A percentile compares a stretch with the other conserved stretches of the same genome.
These are phyloP conservation scores for Monomorium pharaonis DNA, from an alignment of 1,140 invertebrate species.

Conservation along the genomic window DNA sequence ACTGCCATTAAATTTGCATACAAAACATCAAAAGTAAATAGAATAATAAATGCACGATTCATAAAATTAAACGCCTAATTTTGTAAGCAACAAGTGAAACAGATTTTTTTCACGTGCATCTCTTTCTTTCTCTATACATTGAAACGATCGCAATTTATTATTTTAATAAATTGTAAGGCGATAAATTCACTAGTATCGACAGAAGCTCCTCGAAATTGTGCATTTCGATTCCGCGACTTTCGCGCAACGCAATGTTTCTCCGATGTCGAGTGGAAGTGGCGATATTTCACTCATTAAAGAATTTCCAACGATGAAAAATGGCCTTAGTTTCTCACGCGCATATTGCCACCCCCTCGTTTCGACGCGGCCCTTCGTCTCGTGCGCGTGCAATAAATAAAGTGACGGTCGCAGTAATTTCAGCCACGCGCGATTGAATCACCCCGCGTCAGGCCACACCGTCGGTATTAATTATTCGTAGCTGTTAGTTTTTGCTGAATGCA, in stretches of 20 bases:
- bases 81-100: not conserved
- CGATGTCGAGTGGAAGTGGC: not conserved
- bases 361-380: conserved; percentile 31
- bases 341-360: conserved; percentile 14
- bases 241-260: not conserved
- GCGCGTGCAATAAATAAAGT: conserved; percentile 51
- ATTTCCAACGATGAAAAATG: conserved; percentile 51
- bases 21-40: not conserved
- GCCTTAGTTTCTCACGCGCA: conserved; percentile 30
- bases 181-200: not conserved
- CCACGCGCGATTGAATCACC: conserved; percentile 34
- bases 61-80: not conserved
- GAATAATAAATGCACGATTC: too few relatives aligned
- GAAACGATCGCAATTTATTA: conserved; percentile 2
- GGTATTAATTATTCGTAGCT: conserved; percentile 47
- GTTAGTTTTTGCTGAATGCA: conserved; percentile 53
- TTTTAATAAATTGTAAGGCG: not conserved
- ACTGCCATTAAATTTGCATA: not conserved
- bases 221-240: not conserved
- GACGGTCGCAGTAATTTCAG: conserved; percentile 42
- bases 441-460: not conserved
- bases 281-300: conserved; percentile 53
- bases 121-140: not conserved
- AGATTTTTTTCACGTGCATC: not conserved
- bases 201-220: not conserved